Base-by-base conservation (phyloP, 2,888 invertebrate species). In the Calliopum simillimum region DNA sequence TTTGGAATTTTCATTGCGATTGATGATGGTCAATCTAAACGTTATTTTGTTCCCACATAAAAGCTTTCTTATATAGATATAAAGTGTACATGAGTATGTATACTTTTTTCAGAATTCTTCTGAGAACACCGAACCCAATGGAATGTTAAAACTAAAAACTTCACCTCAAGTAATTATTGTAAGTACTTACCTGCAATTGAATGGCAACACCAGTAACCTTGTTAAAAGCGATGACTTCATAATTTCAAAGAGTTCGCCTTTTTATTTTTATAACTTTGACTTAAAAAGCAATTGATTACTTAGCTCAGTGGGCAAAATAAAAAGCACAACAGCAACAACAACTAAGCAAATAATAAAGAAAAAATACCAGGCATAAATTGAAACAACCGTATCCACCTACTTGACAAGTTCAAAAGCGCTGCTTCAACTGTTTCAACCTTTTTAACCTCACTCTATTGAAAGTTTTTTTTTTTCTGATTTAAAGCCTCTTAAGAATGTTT, bases 361-460 rank as follows among this genome's bases (percentile, higher is more conserved):
- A 51, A 2, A 53, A 25, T 44, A 61, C 16, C 43, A 53, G 23
- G 23, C 14, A 16, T 21, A 21, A 23, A 63, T 4, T 63, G 33
- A 5, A 43, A 46, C 41, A 62, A 69, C 25, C 44, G n/a, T 13
- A 51, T 6, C 41, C n/a, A n/a, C 25, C 43, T 53, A 62, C 25
- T 25, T 41, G 12, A 66, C 49, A 55, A 41, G 19, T 55, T 62
- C 49, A 61, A 70, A 16, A 58, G 66, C 47, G 53, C 33, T 33
- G 44, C 66, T 62, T 65, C 47, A 53, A 61, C 61, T 41, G 62
- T 16, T 55, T 62, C 67, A 67, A 67, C 62, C 63, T 67, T 61
- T 71, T 68, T 67, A 71, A 59, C 65, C 49, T 33, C 33, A 33
- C 33, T 33, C 33, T 53, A 53, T 53, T 53, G 21, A 53, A 58